phyloP scores from a whole-genome alignment of 2,113 vertebrate species.

The Dermatemys mawii region DNA sequence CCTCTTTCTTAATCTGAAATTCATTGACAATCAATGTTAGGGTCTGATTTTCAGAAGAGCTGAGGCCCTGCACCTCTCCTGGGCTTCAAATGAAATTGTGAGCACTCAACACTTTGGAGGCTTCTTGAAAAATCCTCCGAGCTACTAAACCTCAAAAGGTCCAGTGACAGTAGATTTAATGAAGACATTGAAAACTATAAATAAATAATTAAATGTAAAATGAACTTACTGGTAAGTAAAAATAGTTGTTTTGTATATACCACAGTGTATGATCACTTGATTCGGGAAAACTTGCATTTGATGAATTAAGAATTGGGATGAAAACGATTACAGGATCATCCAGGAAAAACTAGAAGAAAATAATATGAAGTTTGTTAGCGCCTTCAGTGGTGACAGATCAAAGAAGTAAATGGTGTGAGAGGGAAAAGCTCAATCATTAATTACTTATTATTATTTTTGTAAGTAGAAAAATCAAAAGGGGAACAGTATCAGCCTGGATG shows the following conservation, averaged over 20 bases:
- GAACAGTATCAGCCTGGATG: background rate
- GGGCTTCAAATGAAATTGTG: constrained; percentile 24
- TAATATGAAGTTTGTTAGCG: constrained; percentile 35
- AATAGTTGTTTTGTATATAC: constrained; percentile 86
- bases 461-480: constrained; percentile 3
- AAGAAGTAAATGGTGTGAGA: background rate
- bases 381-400: constrained; percentile 1
- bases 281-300: constrained; percentile 84
- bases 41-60: constrained; percentile 19
- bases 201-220: constrained; percentile 1
- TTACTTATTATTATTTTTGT: background rate
- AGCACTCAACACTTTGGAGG: background rate
- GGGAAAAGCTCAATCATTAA: background rate
- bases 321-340: constrained; percentile 76
- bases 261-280: constrained; percentile 76
- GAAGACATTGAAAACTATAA: background rate
- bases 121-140: background rate
- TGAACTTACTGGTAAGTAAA: constrained; percentile 94
- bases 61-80: constrained; percentile 6
- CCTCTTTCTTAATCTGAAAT: background rate
- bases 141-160: constrained; percentile 42
- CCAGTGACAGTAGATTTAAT: constrained; percentile 1
- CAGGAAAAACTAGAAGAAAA: constrained; percentile 90
- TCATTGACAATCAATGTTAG: background rate
- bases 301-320: constrained; percentile 82